Percentiles rank a stretch among this genome's conserved stretches.
Conservation (phyloP, 2,888 invertebrate genomes). For the Pogonocherus hispidulus region DNA sequence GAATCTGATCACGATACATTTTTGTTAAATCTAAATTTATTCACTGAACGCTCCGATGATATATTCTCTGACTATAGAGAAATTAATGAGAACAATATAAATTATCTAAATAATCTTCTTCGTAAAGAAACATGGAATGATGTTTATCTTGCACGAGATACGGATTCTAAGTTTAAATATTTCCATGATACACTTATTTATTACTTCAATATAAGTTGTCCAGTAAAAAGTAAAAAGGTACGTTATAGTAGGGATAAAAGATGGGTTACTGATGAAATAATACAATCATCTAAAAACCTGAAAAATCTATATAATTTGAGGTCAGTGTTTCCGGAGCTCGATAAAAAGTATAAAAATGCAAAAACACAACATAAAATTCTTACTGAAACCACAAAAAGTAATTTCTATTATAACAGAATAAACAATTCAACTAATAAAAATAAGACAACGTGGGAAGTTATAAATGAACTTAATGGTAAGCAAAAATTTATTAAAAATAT, state of each 20-base stretch:
- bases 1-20: neutral
- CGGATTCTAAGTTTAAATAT: neutral
- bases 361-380: conserved; percentile 1
- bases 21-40: neutral
- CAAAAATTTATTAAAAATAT: neutral
- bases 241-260: neutral
- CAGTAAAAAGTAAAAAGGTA: conserved; percentile 5
- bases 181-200: conserved; percentile 8
- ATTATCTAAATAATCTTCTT: too few species aligned
- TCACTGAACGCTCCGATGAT: too few species aligned
- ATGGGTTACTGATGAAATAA: conserved; percentile 15
- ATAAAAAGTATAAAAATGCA: conserved; percentile 1
- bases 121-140: conserved; percentile 9
- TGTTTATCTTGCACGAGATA: neutral
- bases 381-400: conserved; percentile 11
- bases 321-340: neutral
- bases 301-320: conserved; percentile 7
- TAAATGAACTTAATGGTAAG: conserved; percentile 20
- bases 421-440: conserved; percentile 18
- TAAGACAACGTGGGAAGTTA: conserved; percentile 18
- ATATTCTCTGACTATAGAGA: too few species aligned
- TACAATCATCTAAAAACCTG: conserved; percentile 1
- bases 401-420: conserved; percentile 18
- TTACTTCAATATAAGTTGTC: neutral
- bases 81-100: too few species aligned